phyloP scores from a whole-genome alignment of 2,888 invertebrate species.

The Sinopyrophorus schimmeli region DNA sequence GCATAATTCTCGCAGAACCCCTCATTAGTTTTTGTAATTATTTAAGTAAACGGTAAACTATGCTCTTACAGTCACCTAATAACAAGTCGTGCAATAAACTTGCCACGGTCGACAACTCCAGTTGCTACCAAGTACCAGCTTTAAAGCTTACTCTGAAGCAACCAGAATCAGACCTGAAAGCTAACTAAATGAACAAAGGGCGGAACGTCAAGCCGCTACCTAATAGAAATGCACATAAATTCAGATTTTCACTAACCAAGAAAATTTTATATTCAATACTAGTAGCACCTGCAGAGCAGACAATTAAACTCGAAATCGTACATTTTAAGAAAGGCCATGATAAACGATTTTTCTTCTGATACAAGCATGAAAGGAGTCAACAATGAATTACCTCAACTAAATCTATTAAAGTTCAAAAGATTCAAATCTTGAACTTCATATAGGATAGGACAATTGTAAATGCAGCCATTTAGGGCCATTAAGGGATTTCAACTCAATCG shows the following conservation, averaged over 20 bases:
- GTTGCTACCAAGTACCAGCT: slow-evolving; percentile 22
- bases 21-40: too few relatives aligned
- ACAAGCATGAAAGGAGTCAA: background rate
- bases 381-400: slow-evolving; percentile 33
- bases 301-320: slow-evolving; percentile 11
- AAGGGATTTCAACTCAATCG: slow-evolving; percentile 55
- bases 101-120: slow-evolving; percentile 24
- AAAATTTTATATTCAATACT: slow-evolving; percentile 11
- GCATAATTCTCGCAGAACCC: too few relatives aligned
- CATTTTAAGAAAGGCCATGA: background rate
- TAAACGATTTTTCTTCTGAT: background rate
- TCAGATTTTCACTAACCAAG: slow-evolving; percentile 22
- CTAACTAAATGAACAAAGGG: slow-evolving; percentile 17
- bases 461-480: slow-evolving; percentile 54
- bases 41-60: too few relatives aligned
- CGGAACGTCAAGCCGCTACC: slow-evolving; percentile 16
- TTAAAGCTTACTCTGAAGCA: slow-evolving; percentile 16
- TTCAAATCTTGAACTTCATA: slow-evolving; percentile 39
- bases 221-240: slow-evolving; percentile 24
- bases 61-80: slow-evolving; percentile 21
- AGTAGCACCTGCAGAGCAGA: slow-evolving; percentile 18
- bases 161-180: slow-evolving; percentile 6
- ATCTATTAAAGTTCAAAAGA: slow-evolving; percentile 38
- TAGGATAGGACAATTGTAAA: slow-evolving; percentile 50
- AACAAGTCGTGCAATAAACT: slow-evolving; percentile 25